Conservation (phyloP, 30 jellyfish, hydroid and myxozoan genomes). For the Aurelia aurita region DNA sequence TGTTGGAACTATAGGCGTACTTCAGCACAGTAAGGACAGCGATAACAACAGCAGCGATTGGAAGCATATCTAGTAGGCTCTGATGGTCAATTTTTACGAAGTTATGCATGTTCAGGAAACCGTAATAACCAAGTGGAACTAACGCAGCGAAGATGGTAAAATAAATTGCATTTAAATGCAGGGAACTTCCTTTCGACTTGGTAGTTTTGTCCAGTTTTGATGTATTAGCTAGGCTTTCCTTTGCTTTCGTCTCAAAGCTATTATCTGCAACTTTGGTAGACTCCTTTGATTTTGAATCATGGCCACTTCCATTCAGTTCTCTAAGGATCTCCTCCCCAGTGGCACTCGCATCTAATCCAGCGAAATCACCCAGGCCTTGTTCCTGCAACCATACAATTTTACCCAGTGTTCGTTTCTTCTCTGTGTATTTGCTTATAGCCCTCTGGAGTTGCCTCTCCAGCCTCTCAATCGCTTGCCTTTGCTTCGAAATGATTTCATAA, state of each 20-base stretch:
- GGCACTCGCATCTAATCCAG: conserved; percentile 8
- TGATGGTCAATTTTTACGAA: not conserved
- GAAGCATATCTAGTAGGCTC: not conserved
- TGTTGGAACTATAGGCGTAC: not conserved
- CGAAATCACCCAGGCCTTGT: not conserved
- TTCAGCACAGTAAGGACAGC: not conserved
- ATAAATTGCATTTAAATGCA: not conserved
- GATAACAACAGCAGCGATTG: not conserved
- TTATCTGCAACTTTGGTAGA: not conserved
- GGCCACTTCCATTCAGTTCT: not conserved
- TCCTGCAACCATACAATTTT: conserved; percentile 49
- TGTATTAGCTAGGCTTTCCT: not conserved
- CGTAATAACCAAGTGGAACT: not conserved
- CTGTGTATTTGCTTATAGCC: conserved; percentile 63
- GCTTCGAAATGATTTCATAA: conserved; percentile 60
- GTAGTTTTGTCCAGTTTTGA: not conserved
- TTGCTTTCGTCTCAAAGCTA: not conserved
- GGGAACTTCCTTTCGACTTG: too few species aligned
- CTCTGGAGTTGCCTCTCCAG: conserved; percentile 65
- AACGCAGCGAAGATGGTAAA: not conserved
- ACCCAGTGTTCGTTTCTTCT: conserved; percentile 39
- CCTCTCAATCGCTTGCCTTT: conserved; percentile 73
- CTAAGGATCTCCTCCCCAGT: conserved; percentile 5
- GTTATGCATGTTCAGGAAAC: not conserved
- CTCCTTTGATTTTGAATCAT: not conserved